These are phyloP conservation scores for Brachionichthys hirsutus DNA, from an alignment of 2,113 vertebrate genomes.

Conservation along the genomic window DNA sequence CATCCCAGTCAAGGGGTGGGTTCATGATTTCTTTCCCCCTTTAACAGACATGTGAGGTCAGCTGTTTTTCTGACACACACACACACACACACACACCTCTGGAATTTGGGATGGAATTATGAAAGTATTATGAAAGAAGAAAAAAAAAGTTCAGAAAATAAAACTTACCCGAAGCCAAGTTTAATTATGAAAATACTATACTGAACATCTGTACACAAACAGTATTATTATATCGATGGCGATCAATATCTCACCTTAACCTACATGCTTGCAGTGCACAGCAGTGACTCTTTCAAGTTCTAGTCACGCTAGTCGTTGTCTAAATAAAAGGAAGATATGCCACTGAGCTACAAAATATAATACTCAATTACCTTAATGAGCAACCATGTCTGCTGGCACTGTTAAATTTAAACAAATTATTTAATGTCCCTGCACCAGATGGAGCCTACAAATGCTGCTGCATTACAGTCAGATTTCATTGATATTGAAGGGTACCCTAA, in stretches of 20 bases:
- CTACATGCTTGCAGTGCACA: not conserved
- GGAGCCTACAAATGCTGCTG: conserved; percentile 14
- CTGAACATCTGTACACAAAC: not conserved
- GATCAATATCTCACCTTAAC: not conserved
- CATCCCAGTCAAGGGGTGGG: too few species aligned
- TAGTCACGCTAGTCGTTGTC: conserved; percentile 1
- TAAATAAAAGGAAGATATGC: not conserved
- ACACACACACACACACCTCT: too few species aligned
- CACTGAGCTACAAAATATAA: conserved; percentile 6
- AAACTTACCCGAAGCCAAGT: too few species aligned
- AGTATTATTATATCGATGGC: not conserved
- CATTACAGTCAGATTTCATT: conserved; percentile 11
- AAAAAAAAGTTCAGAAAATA: not conserved
- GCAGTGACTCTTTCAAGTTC: not conserved
- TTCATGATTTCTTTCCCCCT: too few species aligned
- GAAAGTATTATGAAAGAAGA: not conserved
- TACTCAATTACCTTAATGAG: conserved; percentile 4
- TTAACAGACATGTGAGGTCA: too few species aligned
- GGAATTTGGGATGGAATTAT: too few species aligned
- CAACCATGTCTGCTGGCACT: conserved; percentile 4
- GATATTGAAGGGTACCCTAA: not conserved
- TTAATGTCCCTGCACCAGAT: conserved; percentile 30
- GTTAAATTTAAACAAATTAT: conserved; percentile 32
- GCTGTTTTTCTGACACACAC: too few species aligned
- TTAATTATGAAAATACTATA: not conserved